Percentiles rank a stretch among this genome's conserved stretches.
Evolutionary conservation across 2,888 invertebrate species (phyloP).

Genomic region (Brenthis hecate): DNA sequence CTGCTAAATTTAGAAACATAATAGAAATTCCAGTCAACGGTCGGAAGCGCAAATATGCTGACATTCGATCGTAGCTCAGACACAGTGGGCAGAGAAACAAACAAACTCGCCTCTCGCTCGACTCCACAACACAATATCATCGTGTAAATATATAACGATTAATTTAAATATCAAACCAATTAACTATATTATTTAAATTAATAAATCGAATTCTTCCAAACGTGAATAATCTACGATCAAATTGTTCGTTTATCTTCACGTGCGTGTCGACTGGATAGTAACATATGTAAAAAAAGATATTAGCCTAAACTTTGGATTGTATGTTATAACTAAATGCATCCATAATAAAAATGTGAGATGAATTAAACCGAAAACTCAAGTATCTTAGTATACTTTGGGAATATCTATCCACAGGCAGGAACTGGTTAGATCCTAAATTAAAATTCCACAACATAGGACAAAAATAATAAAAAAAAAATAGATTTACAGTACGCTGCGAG

Average conservation of each 20-base stretch:
- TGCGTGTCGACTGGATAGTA: constrained; percentile 56
- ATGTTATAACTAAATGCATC: constrained; percentile 81
- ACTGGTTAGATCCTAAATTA: constrained; percentile 52
- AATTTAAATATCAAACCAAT: constrained; percentile 17
- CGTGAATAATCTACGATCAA: constrained; percentile 33
- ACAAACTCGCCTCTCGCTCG: neutral
- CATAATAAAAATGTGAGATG: constrained; percentile 69
- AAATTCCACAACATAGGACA: constrained; percentile 59
- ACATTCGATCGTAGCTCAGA: constrained; percentile 40
- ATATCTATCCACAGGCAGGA: constrained; percentile 69
- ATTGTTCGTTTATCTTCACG: constrained; percentile 45
- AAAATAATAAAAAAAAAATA: constrained; percentile 54
- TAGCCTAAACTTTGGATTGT: constrained; percentile 82
- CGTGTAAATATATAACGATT: constrained; percentile 15
- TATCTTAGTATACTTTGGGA: constrained; percentile 75
- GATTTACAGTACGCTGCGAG: constrained; percentile 66
- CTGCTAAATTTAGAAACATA: constrained; percentile 80
- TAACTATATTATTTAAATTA: constrained; percentile 18
- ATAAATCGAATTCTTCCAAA: constrained; percentile 20
- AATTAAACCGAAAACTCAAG: constrained; percentile 66
- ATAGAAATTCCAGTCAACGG: constrained; percentile 58
- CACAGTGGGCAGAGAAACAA: constrained; percentile 37
- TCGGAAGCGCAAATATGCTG: constrained; percentile 35
- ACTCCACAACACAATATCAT: constrained; percentile 1
- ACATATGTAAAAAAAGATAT: constrained; percentile 56